A percentile compares a stretch with the other conserved stretches of the same genome.
Evolutionary conservation across 2,888 invertebrate genomes (phyloP).

Genomic region (Petrolisthes cinctipes): DNA sequence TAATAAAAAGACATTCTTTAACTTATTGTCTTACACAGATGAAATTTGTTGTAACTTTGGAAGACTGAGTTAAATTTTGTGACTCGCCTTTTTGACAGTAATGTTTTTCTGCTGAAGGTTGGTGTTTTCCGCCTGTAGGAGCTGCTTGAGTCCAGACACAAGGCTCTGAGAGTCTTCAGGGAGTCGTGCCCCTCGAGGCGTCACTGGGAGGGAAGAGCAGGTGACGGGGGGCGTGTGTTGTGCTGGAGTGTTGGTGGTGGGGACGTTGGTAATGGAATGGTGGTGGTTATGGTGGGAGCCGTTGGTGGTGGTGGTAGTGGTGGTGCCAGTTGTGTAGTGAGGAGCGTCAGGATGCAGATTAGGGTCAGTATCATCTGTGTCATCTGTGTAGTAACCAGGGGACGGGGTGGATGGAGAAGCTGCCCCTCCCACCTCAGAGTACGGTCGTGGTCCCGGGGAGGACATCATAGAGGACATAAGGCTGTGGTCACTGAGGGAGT

Average conservation of each 20-base stretch:
- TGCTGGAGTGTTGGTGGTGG: not conserved
- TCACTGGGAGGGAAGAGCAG: slow-evolving; percentile 23
- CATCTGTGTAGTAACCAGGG: slow-evolving; percentile 56
- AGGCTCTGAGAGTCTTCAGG: slow-evolving; percentile 37
- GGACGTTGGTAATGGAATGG: not conserved
- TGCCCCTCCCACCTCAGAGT: slow-evolving; percentile 41
- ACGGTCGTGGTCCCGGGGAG: slow-evolving; percentile 38
- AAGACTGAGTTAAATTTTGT: not conserved
- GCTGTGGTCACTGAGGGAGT: slow-evolving; percentile 61
- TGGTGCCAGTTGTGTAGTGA: slow-evolving; percentile 9
- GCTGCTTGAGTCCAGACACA: slow-evolving; percentile 39
- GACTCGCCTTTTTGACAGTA: slow-evolving; percentile 49
- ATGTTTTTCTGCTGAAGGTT: slow-evolving; percentile 54
- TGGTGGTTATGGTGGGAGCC: slow-evolving; percentile 2
- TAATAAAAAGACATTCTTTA: not conserved
- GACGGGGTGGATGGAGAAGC: slow-evolving; percentile 53
- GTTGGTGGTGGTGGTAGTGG: not conserved
- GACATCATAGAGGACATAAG: slow-evolving; percentile 56
- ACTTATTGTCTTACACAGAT: no score
- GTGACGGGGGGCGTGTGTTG: slow-evolving; percentile 3
- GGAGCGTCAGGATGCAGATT: slow-evolving; percentile 28
- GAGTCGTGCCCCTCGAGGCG: slow-evolving; percentile 33
- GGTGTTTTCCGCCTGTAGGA: slow-evolving; percentile 29
- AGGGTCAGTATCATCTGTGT: slow-evolving; percentile 51
- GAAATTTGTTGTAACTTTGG: no score